Evolutionary conservation across 2,113 vertebrate genomes (phyloP), one percentile per base, ranked within the genome.

Genomic region (Bolborhynchus lineola): DNA sequence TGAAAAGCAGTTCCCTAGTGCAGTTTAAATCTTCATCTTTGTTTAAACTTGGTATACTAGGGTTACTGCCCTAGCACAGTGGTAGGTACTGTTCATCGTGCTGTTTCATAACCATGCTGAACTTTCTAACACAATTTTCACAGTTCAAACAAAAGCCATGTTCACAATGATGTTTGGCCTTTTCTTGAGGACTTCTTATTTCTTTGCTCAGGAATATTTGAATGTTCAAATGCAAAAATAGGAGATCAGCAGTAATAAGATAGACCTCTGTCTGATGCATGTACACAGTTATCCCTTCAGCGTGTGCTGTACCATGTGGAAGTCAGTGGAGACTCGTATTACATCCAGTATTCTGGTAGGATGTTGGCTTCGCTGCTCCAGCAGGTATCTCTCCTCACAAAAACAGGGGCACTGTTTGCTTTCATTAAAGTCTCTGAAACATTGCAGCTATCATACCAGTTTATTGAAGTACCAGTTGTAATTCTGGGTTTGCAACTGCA

Each of bases 271-370:
- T 42, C 26, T 65, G 28, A 31, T 60, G 21, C 12, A 15, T 1
- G 19, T 28, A 13, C 53, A 9, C 25, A 63, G 28, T 19, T 69
- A 4, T 46, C 62, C 3, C 42, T 79, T 26, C 37, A 47, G 50
- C 25, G 21, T 0, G 0, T 41, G 9, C 20, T 63, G 24, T 29
- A 10, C 8, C 7, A 2, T 0, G 4, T 75, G 39, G 31, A 68
- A 86, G 18, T 52, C 65, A 41, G 1, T 64, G 78, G 64, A 42
- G 28, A 37, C 47, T 63, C 20, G 31, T 31, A 21, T 44, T 9
- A 21, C 11, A 10, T 26, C n/a, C 42, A 47, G 15, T 37, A 53
- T 59, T 71, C 21, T 3, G 4, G 13, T 9, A 29, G 49, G 26
- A n/a, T n/a, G 33, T 35, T 65, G 46, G 16, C 57, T 49, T 69